Base-by-base conservation (phyloP, 2,113 vertebrate species). In the Thomomys bottae region DNA sequence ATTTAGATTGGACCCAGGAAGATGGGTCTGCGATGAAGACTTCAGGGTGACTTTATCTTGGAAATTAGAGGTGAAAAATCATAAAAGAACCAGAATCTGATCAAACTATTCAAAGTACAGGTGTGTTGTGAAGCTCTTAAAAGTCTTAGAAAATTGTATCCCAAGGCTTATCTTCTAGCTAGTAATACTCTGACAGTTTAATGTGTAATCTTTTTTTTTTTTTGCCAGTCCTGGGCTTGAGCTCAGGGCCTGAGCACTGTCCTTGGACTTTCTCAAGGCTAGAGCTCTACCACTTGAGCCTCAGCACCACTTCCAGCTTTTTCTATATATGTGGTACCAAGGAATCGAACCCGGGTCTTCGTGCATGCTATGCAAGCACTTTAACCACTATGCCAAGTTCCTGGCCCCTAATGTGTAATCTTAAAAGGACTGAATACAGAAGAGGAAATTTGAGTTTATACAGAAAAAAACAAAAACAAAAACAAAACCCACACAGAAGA, bases 361-460 rank as follows among this genome's bases (percentile, higher is more conserved):
- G n/a, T n/a, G n/a, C n/a, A n/a, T n/a, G n/a, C n/a, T n/a, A n/a
- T n/a, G n/a, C n/a, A n/a, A n/a, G n/a, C n/a, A n/a, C n/a, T n/a
- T n/a, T n/a, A n/a, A n/a, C n/a, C n/a, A n/a, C n/a, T n/a, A n/a
- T n/a, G n/a, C n/a, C n/a, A n/a, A n/a, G n/a, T n/a, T n/a, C n/a
- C n/a, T n/a, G n/a, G n/a, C n/a, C n/a, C n/a, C n/a, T 77, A 61
- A 15, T 15, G 0, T 72, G 10, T 70, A 23, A 40, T 87, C 90
- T 87, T 86, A 84, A 90, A 67, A 66, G 91, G 40, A 17, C 42
- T 38, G 28, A 93, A 83, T 61, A 79, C 76, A 83, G 86, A 96
- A 90, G 20, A 88, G 49, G 49, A 17, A 54, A 54, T 54, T 14
- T 17, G 4, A 54, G 49, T 54, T 12, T 54, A 54, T 54, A 17